These are phyloP conservation scores for Ceratitis capitata DNA, from an alignment of 1,140 invertebrate species.

Conservation along the genomic window DNA sequence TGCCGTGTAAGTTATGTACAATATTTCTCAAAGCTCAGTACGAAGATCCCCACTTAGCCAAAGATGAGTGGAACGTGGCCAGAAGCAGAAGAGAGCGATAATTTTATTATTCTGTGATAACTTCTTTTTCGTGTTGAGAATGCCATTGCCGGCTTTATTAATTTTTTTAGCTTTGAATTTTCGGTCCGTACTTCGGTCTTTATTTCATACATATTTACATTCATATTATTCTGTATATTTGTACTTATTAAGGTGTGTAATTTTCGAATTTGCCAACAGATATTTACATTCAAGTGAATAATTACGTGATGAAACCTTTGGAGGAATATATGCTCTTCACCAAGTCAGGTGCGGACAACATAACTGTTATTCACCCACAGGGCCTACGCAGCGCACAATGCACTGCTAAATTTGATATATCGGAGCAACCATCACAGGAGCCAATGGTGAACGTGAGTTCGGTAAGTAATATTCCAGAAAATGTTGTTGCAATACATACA, in stretches of 20 bases:
- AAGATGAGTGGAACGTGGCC: too few relatives aligned
- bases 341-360: constrained; percentile 80
- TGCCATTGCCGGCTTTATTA: too few relatives aligned
- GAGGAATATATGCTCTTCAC: constrained; percentile 91
- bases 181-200: too few relatives aligned
- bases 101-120: too few relatives aligned
- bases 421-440: constrained; percentile 70
- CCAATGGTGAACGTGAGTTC: constrained; percentile 75
- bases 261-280: constrained; percentile 67
- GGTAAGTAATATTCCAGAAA: constrained; percentile 65
- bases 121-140: too few relatives aligned
- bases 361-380: constrained; percentile 81
- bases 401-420: constrained; percentile 76
- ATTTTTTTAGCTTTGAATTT: too few relatives aligned
- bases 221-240: too few relatives aligned
- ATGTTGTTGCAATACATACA: neutral
- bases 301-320: constrained; percentile 81
- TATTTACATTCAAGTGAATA: constrained; percentile 82
- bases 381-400: constrained; percentile 86
- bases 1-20: too few relatives aligned
- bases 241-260: neutral
- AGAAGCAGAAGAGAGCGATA: too few relatives aligned
- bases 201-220: too few relatives aligned
- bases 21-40: too few relatives aligned
- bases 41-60: too few relatives aligned